Evolutionary conservation across 2,797 vertebrate species (phyloP).

Genomic region (Tinamus major): DNA sequence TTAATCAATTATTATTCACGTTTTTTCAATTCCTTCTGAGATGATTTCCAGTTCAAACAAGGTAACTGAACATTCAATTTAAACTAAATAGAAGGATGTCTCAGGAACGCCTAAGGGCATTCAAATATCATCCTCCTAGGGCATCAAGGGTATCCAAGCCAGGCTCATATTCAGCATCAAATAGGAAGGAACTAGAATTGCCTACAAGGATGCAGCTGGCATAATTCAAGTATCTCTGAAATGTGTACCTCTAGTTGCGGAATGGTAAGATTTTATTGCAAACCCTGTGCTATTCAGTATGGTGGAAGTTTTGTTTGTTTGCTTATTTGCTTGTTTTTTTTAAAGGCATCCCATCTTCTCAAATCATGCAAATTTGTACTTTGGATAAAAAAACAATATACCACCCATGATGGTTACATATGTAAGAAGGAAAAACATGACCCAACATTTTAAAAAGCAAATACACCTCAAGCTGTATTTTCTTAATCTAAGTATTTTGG

Average conservation of each 20-base stretch:
- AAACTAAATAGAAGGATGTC: not conserved
- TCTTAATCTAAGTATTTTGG: not conserved
- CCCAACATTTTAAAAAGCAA: not conserved
- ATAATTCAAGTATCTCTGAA: not conserved
- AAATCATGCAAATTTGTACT: not conserved
- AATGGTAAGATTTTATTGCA: not conserved
- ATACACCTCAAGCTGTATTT: not conserved
- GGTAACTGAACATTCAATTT: not conserved
- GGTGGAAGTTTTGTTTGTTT: too few relatives aligned
- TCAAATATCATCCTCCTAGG: not conserved
- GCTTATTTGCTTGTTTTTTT: not conserved
- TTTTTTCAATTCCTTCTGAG: not conserved
- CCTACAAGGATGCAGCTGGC: not conserved
- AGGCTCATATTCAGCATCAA: not conserved
- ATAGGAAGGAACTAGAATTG: not conserved
- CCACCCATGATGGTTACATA: not conserved
- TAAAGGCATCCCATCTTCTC: not conserved
- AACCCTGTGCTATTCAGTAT: not conserved
- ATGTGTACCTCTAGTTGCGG: not conserved
- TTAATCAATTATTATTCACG: not conserved
- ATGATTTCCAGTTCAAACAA: not conserved
- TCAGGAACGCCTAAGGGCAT: not conserved
- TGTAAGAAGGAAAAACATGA: not conserved
- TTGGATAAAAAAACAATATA: not conserved
- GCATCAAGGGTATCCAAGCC: not conserved